Base-by-base conservation (phyloP, 2,888 invertebrate species). In the Falcaria lacertinaria region DNA sequence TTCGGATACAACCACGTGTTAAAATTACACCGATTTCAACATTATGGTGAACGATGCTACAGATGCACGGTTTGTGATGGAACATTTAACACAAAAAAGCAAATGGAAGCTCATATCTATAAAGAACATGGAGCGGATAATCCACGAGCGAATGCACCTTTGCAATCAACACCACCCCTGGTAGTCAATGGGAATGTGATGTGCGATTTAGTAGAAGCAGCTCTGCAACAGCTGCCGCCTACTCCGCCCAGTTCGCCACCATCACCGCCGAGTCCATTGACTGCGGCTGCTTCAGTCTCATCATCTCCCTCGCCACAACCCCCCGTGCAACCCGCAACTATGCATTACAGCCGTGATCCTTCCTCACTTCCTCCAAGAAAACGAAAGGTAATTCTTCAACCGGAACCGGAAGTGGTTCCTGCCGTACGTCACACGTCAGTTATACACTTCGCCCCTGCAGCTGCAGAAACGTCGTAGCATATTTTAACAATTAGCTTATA, bases 1-100 rank as follows among this genome's bases (percentile, higher is more conserved):
- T 97, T 97, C 71, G 97, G 97, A 6, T 97, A 97, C 80, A 97
- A 97, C 74, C 97, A 97, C 74, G 97, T 97, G 3, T 85, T 97
- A 46, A 97, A 97, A 78, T 84, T 97, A 42, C 97, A 97, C 74
- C 94, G 95, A 52, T 96, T 97, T 28, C 96, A 96, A 58, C 97
- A 97, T 78, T 96, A 95, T 63, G 97, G 97, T 0, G 95, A 97
- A 72, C 96, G 97, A 67, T 96, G 97, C 48, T 97, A 97, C 86
- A 96, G 97, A 64, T 97, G 97, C 78, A 97, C 96, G 2, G 94
- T 97, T 16, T 97, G 97, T 79, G 95, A 96, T 64, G 95, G 96
- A 61, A 97, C 96, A 0, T 97, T 97, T 71, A 96, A 94, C 64
- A 96, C 95, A 17, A 97, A 97, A 79, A 97, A 97, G 73, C 94